These are phyloP conservation scores for Avahi laniger DNA, from an alignment of 2,797 vertebrate species.

Conservation along the genomic window DNA sequence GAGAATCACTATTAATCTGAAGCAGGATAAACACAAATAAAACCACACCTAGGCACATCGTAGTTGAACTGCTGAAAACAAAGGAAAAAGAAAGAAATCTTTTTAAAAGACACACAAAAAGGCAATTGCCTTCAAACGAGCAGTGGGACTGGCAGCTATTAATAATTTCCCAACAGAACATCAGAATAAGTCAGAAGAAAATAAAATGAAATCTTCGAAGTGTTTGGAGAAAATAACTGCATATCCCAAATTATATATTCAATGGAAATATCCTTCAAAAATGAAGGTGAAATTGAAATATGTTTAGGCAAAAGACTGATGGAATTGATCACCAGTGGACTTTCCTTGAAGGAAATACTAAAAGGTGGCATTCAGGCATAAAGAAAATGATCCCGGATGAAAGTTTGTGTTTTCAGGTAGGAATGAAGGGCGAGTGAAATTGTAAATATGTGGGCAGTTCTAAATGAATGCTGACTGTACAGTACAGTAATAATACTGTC, in stretches of 20 bases:
- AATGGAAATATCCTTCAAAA: slow-evolving; percentile 23
- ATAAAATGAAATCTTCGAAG: not conserved
- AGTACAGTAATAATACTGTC: not conserved
- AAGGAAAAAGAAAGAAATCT: not conserved
- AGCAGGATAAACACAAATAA: not conserved
- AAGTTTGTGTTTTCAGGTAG: slow-evolving; percentile 7
- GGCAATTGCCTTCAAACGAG: not conserved
- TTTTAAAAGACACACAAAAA: not conserved
- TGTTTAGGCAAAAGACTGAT: not conserved
- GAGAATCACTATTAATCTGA: not conserved
- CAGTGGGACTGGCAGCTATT: not conserved
- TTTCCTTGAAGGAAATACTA: slow-evolving; percentile 49
- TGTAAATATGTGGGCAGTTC: not conserved
- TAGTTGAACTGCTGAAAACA: not conserved
- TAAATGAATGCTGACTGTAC: not conserved
- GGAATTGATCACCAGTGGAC: slow-evolving; percentile 6
- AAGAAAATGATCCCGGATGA: slow-evolving; percentile 18
- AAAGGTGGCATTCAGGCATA: not conserved
- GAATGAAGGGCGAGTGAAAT: not conserved
- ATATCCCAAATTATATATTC: not conserved
- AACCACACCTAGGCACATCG: not conserved
- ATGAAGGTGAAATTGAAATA: slow-evolving; percentile 24
- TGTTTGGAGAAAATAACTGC: not conserved
- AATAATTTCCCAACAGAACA: not conserved
- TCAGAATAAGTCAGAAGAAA: not conserved